These are phyloP conservation scores for Mastacembelus armatus DNA, from an alignment of 2,797 vertebrate species.

Conservation along the genomic window DNA sequence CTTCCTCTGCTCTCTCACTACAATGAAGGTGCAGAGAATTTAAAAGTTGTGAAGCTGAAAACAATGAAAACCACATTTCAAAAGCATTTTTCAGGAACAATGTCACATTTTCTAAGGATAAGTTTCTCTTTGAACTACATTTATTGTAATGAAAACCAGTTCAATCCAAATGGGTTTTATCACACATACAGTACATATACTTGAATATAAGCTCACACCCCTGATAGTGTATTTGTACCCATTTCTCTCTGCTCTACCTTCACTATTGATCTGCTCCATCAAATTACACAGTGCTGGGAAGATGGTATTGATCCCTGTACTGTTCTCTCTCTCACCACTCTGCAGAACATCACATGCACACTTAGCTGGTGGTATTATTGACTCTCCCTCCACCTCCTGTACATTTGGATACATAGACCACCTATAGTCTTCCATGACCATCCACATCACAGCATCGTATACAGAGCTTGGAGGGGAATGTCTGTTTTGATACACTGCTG, in stretches of 20 bases:
- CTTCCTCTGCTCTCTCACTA: neutral
- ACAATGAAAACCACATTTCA: neutral
- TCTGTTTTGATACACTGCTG: neutral
- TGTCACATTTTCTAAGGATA: slow-evolving; percentile 17
- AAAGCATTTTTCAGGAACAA: slow-evolving; percentile 25
- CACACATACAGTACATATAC: neutral
- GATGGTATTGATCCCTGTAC: slow-evolving; percentile 78
- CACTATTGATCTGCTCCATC: slow-evolving; percentile 78
- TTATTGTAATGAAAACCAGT: neutral
- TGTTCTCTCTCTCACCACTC: slow-evolving; percentile 60
- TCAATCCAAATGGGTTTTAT: slow-evolving; percentile 5
- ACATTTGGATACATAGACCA: slow-evolving; percentile 52
- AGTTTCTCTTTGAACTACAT: slow-evolving; percentile 10
- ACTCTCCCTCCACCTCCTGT: slow-evolving; percentile 52
- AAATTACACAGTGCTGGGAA: slow-evolving; percentile 82
- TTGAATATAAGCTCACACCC: slow-evolving; percentile 32
- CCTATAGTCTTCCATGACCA: slow-evolving; percentile 37
- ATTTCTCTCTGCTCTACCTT: slow-evolving; percentile 62
- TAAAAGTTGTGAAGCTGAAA: slow-evolving; percentile 18
- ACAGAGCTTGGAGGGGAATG: slow-evolving; percentile 14
- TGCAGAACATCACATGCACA: slow-evolving; percentile 41
- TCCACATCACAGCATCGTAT: slow-evolving; percentile 28
- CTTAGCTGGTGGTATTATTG: slow-evolving; percentile 63
- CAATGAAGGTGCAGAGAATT: slow-evolving; percentile 1
- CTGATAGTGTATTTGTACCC: slow-evolving; percentile 39